A percentile compares a stretch with the other conserved stretches of the same genome.
These are phyloP conservation scores for Adela reaumurella DNA, from an alignment of 2,888 invertebrate species.

Conservation along the genomic window DNA sequence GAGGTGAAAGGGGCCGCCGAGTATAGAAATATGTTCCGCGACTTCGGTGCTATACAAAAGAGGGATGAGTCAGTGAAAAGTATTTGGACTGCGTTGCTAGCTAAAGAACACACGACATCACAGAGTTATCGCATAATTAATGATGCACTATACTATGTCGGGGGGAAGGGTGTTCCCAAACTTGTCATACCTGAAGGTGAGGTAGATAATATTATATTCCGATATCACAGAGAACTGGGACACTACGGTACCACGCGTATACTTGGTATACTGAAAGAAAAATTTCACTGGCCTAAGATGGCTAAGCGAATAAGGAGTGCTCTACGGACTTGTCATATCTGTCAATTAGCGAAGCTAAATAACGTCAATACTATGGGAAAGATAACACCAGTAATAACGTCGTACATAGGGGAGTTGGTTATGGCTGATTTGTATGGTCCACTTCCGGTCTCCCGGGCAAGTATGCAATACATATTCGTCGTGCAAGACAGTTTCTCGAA, in stretches of 20 bases:
- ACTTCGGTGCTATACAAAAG: too few species aligned
- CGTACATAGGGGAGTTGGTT: not conserved
- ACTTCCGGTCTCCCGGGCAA: not conserved
- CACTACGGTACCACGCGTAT: constrained; percentile 6
- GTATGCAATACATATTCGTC: not conserved
- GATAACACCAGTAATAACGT: not conserved
- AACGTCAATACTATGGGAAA: constrained; percentile 5
- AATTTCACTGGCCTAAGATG: constrained; percentile 4
- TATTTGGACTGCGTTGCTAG: too few species aligned
- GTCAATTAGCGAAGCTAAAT: constrained; percentile 6
- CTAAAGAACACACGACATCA: too few species aligned
- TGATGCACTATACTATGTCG: too few species aligned
- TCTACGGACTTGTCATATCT: constrained; percentile 5
- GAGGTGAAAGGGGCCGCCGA: not conserved
- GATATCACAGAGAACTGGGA: constrained; percentile 5
- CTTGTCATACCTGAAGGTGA: not conserved
- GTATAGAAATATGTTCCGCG: too few species aligned
- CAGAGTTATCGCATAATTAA: too few species aligned
- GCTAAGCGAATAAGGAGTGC: not conserved
- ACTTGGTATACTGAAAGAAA: not conserved
- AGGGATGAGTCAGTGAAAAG: too few species aligned
- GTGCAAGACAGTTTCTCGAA: not conserved
- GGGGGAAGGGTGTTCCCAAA: not conserved
- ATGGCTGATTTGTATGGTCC: not conserved
- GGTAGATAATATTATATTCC: constrained; percentile 1